phyloP scores from a whole-genome alignment of 2,888 invertebrate genomes.

The Oscheius sp. region DNA sequence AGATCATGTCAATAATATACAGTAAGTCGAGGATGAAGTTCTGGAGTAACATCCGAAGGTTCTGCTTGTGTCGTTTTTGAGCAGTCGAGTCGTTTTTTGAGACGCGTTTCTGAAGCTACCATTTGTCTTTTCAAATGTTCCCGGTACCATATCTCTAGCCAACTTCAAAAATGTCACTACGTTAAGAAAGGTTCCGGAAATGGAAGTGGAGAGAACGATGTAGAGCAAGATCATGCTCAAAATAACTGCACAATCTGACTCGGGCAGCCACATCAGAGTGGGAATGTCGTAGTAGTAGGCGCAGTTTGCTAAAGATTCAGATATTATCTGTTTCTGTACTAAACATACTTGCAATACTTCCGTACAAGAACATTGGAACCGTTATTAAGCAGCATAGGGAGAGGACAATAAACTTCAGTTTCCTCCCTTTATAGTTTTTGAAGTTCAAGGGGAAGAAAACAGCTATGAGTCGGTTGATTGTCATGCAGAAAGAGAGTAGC shows the following conservation, averaged over 20 bases:
- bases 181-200: neutral
- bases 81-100: neutral
- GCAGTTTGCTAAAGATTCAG: no score
- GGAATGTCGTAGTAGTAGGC: no score
- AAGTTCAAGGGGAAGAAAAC: no score
- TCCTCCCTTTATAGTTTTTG: no score
- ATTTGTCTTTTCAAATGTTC: neutral
- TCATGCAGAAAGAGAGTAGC: no score
- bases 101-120: neutral
- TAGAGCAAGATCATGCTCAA: slow-evolving; percentile 3
- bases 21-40: slow-evolving; percentile 9
- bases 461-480: no score
- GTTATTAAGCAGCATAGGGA: no score
- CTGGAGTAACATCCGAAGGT: slow-evolving; percentile 2
- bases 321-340: no score
- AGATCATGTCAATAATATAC: slow-evolving; percentile 12
- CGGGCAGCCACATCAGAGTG: neutral
- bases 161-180: slow-evolving; percentile 9
- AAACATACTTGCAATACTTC: no score
- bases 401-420: no score
- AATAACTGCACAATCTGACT: slow-evolving; percentile 10
- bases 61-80: slow-evolving; percentile 2
- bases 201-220: neutral
- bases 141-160: slow-evolving; percentile 3
- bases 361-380: no score